A percentile compares a stretch with the other conserved stretches of the same genome.
These are phyloP conservation scores for Promerops cafer DNA, from an alignment of 2,113 vertebrate genomes.

Conservation along the genomic window DNA sequence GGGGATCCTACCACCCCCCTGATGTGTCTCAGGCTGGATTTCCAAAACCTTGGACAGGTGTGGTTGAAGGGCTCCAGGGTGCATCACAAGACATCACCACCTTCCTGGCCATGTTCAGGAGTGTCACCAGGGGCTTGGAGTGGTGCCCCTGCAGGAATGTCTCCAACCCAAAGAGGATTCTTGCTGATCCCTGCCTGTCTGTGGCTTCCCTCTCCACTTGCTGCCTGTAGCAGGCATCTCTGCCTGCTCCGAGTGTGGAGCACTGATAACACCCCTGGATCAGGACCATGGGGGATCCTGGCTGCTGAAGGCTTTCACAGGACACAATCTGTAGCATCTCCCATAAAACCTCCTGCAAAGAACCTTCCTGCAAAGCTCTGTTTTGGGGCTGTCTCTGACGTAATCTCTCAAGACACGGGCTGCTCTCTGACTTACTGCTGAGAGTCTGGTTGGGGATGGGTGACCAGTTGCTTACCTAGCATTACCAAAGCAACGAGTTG, in stretches of 20 bases:
- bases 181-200: fast-evolving
- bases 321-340: not conserved
- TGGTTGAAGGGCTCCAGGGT: not conserved
- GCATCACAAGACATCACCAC: too few relatives aligned
- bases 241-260: not conserved
- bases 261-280: not conserved
- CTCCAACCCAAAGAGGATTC: not conserved
- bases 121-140: not conserved
- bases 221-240: not conserved
- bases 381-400: not conserved
- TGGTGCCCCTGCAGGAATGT: not conserved
- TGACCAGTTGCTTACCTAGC: constrained; percentile 46
- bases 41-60: not conserved
- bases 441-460: not conserved
- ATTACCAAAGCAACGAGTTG: constrained; percentile 64
- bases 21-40: not conserved
- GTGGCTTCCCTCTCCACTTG: fast-evolving
- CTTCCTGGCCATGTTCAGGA: not conserved
- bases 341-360: not conserved
- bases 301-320: not conserved
- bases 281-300: fast-evolving
- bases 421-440: not conserved
- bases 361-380: not conserved
- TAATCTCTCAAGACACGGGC: not conserved
- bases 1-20: not conserved